Evolutionary conservation across 2,113 vertebrate species (phyloP), one percentile per base, ranked within the genome.

Genomic region (Regulus satrapa): DNA sequence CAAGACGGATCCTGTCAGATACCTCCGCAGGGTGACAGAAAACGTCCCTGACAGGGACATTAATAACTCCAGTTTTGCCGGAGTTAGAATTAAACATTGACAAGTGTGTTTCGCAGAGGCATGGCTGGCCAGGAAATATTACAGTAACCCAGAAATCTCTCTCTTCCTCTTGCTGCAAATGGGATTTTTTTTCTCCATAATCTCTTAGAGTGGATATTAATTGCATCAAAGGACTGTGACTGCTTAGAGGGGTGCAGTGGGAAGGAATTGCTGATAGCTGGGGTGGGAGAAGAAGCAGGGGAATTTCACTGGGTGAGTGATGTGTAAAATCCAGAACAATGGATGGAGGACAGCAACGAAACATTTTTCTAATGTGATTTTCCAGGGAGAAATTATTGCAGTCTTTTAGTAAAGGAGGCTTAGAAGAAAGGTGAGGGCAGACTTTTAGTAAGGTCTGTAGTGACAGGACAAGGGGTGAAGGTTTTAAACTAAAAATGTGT

Each of bases 381-480:
- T 81, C 28, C 28, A 31, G 24, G 7, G 29, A 59, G 16, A 67
- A 66, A 38, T 21, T 40, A 26, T 14, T 67, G 16, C 20, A 58
- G 1, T 45, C 13, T 46, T 89, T 61, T 19, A 46, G 12, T 34
- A 31, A 40, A 54, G 3, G 16, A 6, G 20, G 6, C n/a, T 82
- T 46, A 21, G 29, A 67, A 74, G n/a, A 20, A 82, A 52, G 14
- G 19, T 7, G 20, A 46, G 38, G 23, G 10, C 21, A 64, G 21
- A 18, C 10, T 2, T 73, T 59, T 24, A 59, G 24, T 29, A 21
- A 51, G n/a, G 6, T 2, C 18, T 64, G 24, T 24, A 3, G 7
- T 0, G 1, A 74, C 1, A 41, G 26, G 12, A 38, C 14, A 34
- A 34, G 4, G 4, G 14, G 9, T 5, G 8, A 46, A 29, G 36